phyloP scores from a whole-genome alignment of 2,888 invertebrate genomes.

The Andrena marginata region DNA sequence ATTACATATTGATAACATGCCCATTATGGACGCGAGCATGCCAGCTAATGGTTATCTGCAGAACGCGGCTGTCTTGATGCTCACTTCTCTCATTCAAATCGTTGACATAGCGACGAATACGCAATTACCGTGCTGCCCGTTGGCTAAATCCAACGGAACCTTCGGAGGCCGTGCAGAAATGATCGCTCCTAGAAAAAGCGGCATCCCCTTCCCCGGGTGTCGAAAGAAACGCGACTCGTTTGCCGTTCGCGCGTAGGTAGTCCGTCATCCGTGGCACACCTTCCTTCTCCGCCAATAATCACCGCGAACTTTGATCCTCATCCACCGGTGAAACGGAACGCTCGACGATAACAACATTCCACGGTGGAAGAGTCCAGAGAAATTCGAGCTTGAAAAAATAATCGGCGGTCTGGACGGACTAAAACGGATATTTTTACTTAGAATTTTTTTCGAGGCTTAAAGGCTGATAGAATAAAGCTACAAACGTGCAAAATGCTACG shows the following conservation, averaged over 20 bases:
- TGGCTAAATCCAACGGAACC: neutral
- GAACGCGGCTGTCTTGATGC: neutral
- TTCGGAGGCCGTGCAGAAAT: no score
- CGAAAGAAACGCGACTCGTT: neutral
- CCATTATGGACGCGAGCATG: neutral
- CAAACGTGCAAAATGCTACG: no score
- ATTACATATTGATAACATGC: neutral
- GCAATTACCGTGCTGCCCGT: neutral
- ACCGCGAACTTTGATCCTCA: conserved; percentile 50
- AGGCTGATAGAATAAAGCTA: no score
- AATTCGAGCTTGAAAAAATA: no score
- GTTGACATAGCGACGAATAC: neutral
- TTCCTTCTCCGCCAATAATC: conserved; percentile 44
- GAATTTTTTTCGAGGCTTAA: no score
- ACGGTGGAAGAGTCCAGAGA: no score
- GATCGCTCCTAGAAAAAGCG: neutral
- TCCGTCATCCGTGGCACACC: conserved; percentile 41
- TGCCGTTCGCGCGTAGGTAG: conserved; percentile 21
- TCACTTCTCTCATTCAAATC: neutral
- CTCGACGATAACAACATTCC: no score
- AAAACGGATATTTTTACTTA: no score
- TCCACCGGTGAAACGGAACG: no score
- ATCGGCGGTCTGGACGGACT: no score
- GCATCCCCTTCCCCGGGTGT: no score
- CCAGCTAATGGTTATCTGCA: neutral